These are phyloP conservation scores for Drosophila setifemur DNA, from an alignment of 1,140 invertebrate species.

Conservation along the genomic window DNA sequence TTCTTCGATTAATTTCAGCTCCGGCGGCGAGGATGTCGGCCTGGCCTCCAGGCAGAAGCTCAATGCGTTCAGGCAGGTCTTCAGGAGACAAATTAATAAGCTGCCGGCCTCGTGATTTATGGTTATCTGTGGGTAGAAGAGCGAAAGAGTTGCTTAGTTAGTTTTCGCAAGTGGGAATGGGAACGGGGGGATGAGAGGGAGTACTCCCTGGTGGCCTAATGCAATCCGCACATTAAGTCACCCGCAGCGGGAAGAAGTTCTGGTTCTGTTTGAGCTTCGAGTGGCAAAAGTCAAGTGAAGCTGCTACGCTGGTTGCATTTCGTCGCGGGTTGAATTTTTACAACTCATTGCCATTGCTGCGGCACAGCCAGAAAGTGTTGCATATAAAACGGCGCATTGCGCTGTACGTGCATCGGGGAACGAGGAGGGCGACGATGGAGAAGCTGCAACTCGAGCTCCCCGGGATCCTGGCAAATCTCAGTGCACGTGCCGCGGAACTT, in stretches of 20 bases:
- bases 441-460: not conserved
- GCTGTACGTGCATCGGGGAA: constrained; percentile 57
- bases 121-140: constrained; percentile 84
- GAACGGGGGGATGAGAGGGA: not conserved
- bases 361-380: constrained; percentile 56
- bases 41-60: constrained; percentile 67
- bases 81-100: constrained; percentile 86
- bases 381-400: constrained; percentile 75
- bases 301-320: constrained; percentile 54
- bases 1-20: constrained; percentile 87
- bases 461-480: constrained; percentile 59
- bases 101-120: constrained; percentile 87
- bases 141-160: constrained; percentile 18
- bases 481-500: constrained; percentile 70
- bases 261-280: constrained; percentile 44
- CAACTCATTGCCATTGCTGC: constrained; percentile 60
- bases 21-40: constrained; percentile 27
- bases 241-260: constrained; percentile 13
- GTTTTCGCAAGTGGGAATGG: no score
- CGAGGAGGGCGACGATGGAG: not conserved
- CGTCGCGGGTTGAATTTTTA: constrained; percentile 63
- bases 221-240: constrained; percentile 59
- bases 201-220: constrained; percentile 44
- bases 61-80: constrained; percentile 71
- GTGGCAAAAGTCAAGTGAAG: constrained; percentile 60